phyloP scores from a whole-genome alignment of 2,113 vertebrate genomes.

The Mola mola region DNA sequence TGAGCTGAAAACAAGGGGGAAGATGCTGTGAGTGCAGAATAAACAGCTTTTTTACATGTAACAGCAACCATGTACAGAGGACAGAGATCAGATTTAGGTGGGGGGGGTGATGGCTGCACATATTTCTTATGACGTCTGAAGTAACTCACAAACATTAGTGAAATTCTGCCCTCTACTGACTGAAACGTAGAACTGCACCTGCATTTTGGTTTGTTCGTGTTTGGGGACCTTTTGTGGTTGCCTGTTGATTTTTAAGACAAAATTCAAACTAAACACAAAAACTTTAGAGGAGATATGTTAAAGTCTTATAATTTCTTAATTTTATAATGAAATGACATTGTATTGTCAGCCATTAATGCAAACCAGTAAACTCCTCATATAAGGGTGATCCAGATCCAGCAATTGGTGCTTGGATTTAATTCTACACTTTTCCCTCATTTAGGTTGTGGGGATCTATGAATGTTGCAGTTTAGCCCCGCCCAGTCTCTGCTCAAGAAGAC shows the following conservation, averaged over 20 bases:
- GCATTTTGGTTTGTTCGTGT: background rate
- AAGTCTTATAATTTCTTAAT: too few species aligned
- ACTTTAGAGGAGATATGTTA: too few species aligned
- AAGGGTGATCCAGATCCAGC: too few species aligned
- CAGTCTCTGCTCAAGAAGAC: too few species aligned
- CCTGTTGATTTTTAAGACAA: background rate
- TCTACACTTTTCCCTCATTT: too few species aligned
- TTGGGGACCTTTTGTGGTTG: too few species aligned
- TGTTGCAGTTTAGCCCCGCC: too few species aligned
- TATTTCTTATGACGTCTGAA: background rate
- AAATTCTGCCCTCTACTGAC: constrained; percentile 66
- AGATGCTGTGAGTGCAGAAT: background rate
- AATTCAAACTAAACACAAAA: too few species aligned
- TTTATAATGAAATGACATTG: too few species aligned
- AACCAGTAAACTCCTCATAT: background rate
- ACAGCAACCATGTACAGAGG: background rate
- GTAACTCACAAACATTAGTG: background rate
- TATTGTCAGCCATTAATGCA: too few species aligned
- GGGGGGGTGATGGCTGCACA: background rate
- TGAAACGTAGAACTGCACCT: constrained; percentile 32
- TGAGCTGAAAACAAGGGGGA: constrained; percentile 81
- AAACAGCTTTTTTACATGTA: background rate
- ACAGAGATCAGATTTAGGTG: background rate
- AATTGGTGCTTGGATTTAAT: too few species aligned
- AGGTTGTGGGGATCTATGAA: too few species aligned